Conservation (phyloP, 2,888 invertebrate species). For the Lithosia quadra region DNA sequence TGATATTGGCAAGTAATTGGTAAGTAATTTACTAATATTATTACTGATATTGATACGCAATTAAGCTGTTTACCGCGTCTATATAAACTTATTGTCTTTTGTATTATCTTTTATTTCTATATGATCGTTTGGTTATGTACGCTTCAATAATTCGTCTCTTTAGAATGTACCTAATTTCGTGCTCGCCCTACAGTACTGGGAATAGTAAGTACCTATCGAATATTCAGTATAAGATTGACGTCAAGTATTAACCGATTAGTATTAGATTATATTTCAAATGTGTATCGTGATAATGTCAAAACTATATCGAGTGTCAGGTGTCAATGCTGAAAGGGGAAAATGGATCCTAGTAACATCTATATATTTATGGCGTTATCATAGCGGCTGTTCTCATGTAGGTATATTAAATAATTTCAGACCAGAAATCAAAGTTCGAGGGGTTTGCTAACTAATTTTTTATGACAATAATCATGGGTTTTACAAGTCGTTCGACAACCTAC, state of each 20-base stretch:
- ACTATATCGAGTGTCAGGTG: constrained; percentile 17
- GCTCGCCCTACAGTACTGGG: too few species aligned
- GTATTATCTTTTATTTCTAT: too few species aligned
- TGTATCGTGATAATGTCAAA: constrained; percentile 21
- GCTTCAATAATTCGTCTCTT: too few species aligned
- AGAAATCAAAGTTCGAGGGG: not conserved
- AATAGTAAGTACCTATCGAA: not conserved
- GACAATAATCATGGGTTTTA: too few species aligned
- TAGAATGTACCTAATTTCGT: too few species aligned
- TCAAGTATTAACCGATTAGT: constrained; percentile 16
- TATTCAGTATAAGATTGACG: constrained; percentile 13
- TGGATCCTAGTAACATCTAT: too few species aligned
- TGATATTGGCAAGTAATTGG: too few species aligned
- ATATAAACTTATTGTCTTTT: not conserved
- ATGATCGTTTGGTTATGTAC: too few species aligned
- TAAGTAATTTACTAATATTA: constrained; percentile 8
- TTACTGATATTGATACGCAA: not conserved
- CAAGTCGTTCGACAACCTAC: too few species aligned
- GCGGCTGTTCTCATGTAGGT: not conserved
- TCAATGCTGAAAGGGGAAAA: constrained; percentile 12
- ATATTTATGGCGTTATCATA: not conserved
- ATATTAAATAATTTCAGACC: not conserved
- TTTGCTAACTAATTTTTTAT: too few species aligned
- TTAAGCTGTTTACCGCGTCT: not conserved
- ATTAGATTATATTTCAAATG: constrained; percentile 7